phyloP scores from a whole-genome alignment of 2,113 vertebrate species.

The Onychostoma macrolepis region DNA sequence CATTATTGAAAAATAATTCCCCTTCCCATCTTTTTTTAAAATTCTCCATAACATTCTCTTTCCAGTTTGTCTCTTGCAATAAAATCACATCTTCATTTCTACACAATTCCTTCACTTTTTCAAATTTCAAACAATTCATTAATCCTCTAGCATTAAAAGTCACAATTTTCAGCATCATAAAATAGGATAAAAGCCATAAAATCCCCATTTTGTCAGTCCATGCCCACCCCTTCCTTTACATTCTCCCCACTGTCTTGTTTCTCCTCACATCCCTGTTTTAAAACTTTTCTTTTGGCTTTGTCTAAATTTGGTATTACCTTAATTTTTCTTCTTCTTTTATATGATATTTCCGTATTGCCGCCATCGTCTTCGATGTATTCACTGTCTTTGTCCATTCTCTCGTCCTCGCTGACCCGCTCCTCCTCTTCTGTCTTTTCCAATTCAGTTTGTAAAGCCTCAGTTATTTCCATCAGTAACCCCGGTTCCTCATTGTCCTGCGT shows the following conservation, averaged over 20 bases:
- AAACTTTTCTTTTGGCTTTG: neutral
- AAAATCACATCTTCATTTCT: neutral
- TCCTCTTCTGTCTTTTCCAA: neutral
- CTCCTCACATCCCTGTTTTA: neutral
- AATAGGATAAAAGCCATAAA: neutral
- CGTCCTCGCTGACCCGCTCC: neutral
- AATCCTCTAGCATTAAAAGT: too few species aligned
- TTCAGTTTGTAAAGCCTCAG: neutral
- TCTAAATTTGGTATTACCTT: conserved; percentile 1
- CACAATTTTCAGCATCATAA: neutral
- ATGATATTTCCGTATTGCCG: neutral
- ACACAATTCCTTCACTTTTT: neutral
- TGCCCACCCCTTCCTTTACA: neutral
- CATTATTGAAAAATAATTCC: neutral
- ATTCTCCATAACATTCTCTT: neutral
- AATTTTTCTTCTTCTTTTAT: neutral
- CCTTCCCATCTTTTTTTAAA: neutral
- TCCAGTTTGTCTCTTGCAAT: neutral
- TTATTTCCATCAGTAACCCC: neutral
- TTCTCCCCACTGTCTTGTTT: neutral
- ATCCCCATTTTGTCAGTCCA: neutral
- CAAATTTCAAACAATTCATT: neutral
- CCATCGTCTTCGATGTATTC: neutral
- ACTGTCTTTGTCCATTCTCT: neutral
- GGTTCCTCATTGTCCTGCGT: neutral